Evolutionary conservation across 2,888 invertebrate genomes (phyloP), one percentile per base, ranked within the genome.

Genomic region (Phragmatobia fuliginosa): DNA sequence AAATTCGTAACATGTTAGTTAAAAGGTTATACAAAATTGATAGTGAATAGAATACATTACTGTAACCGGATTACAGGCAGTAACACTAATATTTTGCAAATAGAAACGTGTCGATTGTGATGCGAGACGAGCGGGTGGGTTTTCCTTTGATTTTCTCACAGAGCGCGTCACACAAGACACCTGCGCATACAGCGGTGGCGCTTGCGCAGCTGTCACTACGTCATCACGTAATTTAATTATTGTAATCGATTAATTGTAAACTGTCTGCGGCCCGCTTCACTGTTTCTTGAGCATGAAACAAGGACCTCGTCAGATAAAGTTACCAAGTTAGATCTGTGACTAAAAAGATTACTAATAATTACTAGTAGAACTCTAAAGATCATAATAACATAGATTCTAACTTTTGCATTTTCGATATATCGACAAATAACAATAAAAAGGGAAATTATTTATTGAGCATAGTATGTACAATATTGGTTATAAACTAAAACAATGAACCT

Each of bases 181-280:
- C 91, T 94, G 94, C 88, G 89, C 87, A 93, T 83, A 93, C 90
- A 88, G 82, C 77, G 81, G 74, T 78, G 86, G 77, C 89, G 92
- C 90, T 90, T 90, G 91, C 91, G 90, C 93, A 93, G 92, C 92
- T 93, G 94, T 86, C 89, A 80, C 88, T 89, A 90, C 92, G 93
- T 92, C 93, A 92, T 87, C 86, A 80, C 83, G 86, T 91, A 89
- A 88, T 90, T 88, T 85, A 90, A 90, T 91, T 91, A 92, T 90
- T 92, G 87, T 91, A 92, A 92, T 93, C 91, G 90, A 93, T 90
- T 91, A 92, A 91, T 91, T 90, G 89, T 85, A 88, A 88, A 90
- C 88, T 86, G 89, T 91, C 89, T 90, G 83, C 83, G 85, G 84
- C 86, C 88, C 82, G 84, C 80, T 87, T 84, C 73, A 77, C 71